Percentiles rank a stretch among this genome's conserved stretches.
phyloP scores from a whole-genome alignment of 2,113 vertebrate species.

The Crotalus tigris region DNA sequence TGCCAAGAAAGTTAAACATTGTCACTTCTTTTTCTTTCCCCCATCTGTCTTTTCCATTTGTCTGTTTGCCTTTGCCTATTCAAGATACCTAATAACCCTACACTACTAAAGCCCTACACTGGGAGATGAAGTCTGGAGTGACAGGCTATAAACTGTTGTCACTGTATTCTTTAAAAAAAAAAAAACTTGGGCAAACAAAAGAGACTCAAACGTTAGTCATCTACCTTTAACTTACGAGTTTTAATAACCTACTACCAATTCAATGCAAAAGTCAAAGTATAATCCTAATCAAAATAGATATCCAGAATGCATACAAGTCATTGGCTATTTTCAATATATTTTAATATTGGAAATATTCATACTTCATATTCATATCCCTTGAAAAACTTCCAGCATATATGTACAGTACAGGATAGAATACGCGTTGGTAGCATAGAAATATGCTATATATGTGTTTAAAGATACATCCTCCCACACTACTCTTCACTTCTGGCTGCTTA shows the following conservation, averaged over 20 bases:
- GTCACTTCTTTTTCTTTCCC: not conserved
- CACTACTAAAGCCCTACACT: not conserved
- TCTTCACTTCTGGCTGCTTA: not conserved
- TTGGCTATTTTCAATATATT: not conserved
- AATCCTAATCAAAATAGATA: not conserved
- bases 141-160: not conserved
- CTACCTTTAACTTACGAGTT: not conserved
- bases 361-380: not conserved
- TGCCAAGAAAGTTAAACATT: not conserved
- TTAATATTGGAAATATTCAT: not conserved
- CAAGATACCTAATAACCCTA: too few species aligned
- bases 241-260: not conserved
- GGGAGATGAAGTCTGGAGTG: not conserved
- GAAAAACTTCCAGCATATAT: not conserved
- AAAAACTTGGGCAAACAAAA: not conserved
- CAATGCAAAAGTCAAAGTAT: not conserved
- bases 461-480: not conserved
- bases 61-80: too few species aligned
- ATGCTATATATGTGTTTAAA: not conserved
- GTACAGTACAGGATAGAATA: not conserved
- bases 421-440: not conserved
- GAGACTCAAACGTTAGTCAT: not conserved
- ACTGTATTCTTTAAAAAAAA: not conserved
- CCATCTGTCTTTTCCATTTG: not conserved
- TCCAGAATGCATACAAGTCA: not conserved